Conservation (phyloP, 2,113 vertebrate species). For the Pseudopipra pipra region DNA sequence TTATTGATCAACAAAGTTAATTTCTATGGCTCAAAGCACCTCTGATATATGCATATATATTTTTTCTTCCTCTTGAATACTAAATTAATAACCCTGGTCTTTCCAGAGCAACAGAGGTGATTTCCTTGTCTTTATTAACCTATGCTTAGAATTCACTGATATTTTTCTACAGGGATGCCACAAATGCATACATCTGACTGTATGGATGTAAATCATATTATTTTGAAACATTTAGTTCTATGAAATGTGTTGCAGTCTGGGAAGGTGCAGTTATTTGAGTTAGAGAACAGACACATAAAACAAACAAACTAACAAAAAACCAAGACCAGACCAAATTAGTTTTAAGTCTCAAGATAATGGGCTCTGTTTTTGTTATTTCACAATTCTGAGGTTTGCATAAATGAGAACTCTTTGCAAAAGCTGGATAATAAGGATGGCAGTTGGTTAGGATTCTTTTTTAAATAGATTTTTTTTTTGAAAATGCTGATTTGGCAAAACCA, state of each 20-base stretch:
- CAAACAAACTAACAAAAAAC: background rate
- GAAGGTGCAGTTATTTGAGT: background rate
- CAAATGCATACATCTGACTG: background rate
- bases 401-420: background rate
- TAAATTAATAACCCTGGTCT: background rate
- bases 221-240: background rate
- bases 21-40: background rate
- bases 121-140: background rate
- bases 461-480: background rate
- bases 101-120: background rate
- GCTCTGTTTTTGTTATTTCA: background rate
- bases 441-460: background rate
- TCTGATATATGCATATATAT: background rate
- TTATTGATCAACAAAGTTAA: background rate
- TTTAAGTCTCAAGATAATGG: background rate
- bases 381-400: background rate
- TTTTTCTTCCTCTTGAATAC: background rate
- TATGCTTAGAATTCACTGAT: background rate
- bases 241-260: background rate
- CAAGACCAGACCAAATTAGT: fast-evolving
- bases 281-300: background rate
- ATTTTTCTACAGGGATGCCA: background rate
- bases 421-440: background rate
- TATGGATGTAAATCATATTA: background rate
- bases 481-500: background rate